Evolutionary conservation across 2,888 invertebrate genomes (phyloP).

Genomic region (Ptychoptera contaminata): DNA sequence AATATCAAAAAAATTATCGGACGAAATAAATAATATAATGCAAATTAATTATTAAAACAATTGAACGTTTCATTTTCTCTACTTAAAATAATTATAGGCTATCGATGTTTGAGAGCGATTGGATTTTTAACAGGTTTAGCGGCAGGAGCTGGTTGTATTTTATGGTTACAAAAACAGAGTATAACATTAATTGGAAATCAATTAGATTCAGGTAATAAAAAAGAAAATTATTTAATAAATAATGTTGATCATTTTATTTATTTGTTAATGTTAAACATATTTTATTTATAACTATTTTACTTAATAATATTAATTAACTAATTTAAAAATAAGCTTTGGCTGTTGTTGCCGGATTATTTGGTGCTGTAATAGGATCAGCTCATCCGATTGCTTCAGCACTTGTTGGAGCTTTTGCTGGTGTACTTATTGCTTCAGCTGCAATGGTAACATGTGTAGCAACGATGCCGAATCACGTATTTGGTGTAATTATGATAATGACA

Average conservation of each 20-base stretch:
- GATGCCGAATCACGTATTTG: slow-evolving; percentile 31
- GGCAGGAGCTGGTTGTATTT: slow-evolving; percentile 68
- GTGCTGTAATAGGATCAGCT: slow-evolving; percentile 29
- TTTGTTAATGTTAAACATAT: background rate
- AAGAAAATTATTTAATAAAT: no score
- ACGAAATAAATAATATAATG: no score
- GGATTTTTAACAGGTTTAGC: slow-evolving; percentile 81
- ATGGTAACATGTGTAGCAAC: slow-evolving; percentile 31
- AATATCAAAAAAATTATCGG: no score
- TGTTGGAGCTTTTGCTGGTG: slow-evolving; percentile 27
- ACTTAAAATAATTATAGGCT: slow-evolving; percentile 52
- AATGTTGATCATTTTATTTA: no score
- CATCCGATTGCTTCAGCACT: slow-evolving; percentile 30
- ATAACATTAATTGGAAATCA: slow-evolving; percentile 53
- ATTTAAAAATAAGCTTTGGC: slow-evolving; percentile 19
- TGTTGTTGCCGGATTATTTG: slow-evolving; percentile 27
- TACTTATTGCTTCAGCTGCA: slow-evolving; percentile 26
- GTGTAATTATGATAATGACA: slow-evolving; percentile 18
- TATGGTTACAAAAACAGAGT: slow-evolving; percentile 65
- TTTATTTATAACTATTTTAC: background rate
- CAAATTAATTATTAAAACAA: no score
- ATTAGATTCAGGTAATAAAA: slow-evolving; percentile 20
- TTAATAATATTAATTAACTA: background rate
- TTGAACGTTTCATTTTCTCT: no score
- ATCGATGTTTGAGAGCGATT: slow-evolving; percentile 73